Percentiles rank a stretch among this genome's conserved stretches.
Evolutionary conservation across 2,888 invertebrate species (phyloP).

Genomic region (Cordylochernes scorpioides): DNA sequence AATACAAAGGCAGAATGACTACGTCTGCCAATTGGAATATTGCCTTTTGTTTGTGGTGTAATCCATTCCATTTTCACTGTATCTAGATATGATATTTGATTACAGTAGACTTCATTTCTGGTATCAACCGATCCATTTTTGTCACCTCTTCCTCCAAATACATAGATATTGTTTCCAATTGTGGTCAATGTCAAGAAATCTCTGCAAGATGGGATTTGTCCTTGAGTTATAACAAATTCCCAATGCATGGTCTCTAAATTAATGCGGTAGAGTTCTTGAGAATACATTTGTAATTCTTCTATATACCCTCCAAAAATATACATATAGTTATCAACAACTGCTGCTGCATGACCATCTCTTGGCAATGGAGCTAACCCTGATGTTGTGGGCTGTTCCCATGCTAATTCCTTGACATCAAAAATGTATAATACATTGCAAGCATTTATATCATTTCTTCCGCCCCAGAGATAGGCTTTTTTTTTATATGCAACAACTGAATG

Average conservation of each 20-base stretch:
- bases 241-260: conserved; percentile 44
- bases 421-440: conserved; percentile 53
- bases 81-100: conserved; percentile 39
- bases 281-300: conserved; percentile 49
- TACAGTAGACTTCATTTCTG: conserved; percentile 45
- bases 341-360: conserved; percentile 72
- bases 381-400: conserved; percentile 21
- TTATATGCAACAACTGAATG: conserved; percentile 62
- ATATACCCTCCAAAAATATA: conserved; percentile 76
- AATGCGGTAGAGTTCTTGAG: conserved; percentile 45
- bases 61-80: conserved; percentile 41
- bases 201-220: conserved; percentile 39
- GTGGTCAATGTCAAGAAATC: conserved; percentile 70
- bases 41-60: conserved; percentile 32
- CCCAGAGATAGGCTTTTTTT: conserved; percentile 56
- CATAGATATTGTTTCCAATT: conserved; percentile 47
- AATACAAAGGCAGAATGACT: conserved; percentile 71
- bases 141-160: conserved; percentile 69
- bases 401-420: conserved; percentile 42
- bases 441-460: conserved; percentile 59
- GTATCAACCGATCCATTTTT: conserved; percentile 34
- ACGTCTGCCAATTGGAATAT: conserved; percentile 43
- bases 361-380: conserved; percentile 45
- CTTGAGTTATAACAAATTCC: no score
- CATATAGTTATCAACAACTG: conserved; percentile 48